phyloP scores from a whole-genome alignment of 1,140 invertebrate species.

The Macrobrachium nipponense region DNA sequence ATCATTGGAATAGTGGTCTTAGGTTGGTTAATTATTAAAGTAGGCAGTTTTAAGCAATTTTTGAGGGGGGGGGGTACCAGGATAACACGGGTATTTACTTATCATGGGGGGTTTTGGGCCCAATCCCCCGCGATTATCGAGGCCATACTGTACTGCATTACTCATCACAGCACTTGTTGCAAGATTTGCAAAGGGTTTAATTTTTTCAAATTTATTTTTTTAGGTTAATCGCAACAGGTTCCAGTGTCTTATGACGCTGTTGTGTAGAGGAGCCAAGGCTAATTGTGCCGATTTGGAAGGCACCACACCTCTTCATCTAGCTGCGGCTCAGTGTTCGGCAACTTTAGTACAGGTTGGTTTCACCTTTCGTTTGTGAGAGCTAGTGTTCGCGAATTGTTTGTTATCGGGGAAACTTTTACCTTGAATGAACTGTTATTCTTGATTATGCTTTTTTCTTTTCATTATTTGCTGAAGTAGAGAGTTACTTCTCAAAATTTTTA shows the following conservation, averaged over 20 bases:
- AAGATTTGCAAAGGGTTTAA: neutral
- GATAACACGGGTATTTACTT: too few species aligned
- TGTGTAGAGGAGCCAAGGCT: conserved; percentile 68
- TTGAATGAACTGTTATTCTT: neutral
- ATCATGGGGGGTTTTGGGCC: too few species aligned
- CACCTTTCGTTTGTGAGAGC: neutral
- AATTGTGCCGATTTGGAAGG: conserved; percentile 68
- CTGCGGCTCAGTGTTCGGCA: conserved; percentile 64
- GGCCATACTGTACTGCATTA: too few species aligned
- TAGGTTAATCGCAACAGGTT: conserved; percentile 66
- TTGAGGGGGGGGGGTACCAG: too few species aligned
- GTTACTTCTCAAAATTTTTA: too few species aligned
- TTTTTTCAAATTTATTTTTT: neutral
- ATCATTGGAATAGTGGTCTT: too few species aligned
- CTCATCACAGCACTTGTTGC: too few species aligned
- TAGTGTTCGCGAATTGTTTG: neutral
- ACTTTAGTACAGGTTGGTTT: conserved; percentile 59
- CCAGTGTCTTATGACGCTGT: conserved; percentile 68
- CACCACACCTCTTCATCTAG: conserved; percentile 69
- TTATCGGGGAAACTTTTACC: neutral
- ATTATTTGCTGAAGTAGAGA: too few species aligned
- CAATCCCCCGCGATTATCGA: too few species aligned
- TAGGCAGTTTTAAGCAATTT: too few species aligned
- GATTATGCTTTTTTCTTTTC: too few species aligned
- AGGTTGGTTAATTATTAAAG: too few species aligned